Conservation (phyloP, 1,140 invertebrate genomes). For the Daktulosphaira vitifoliae region DNA sequence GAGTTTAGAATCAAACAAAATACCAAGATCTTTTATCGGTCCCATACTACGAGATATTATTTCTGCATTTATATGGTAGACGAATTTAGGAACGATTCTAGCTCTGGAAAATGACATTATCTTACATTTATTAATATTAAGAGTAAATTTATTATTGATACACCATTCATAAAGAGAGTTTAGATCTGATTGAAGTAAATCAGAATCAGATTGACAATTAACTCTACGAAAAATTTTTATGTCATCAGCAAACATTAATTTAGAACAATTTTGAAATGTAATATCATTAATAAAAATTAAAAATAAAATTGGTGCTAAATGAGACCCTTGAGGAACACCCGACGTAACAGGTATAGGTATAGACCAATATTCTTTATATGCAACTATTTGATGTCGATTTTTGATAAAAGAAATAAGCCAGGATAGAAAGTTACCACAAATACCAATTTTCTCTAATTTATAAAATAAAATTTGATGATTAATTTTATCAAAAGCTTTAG, state of each 20-base stretch:
- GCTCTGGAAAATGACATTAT: slow-evolving; percentile 10
- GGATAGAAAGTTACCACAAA: background rate
- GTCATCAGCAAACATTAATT: slow-evolving; percentile 39
- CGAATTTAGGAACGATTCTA: background rate
- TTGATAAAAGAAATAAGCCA: background rate
- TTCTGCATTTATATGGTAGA: background rate
- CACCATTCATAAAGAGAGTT: background rate
- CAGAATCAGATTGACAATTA: no score
- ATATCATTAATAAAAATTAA: slow-evolving; percentile 41
- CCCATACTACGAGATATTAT: background rate
- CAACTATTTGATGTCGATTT: slow-evolving; percentile 34
- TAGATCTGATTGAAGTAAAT: background rate
- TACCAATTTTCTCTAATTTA: background rate
- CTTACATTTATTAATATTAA: slow-evolving; percentile 9
- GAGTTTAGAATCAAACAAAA: background rate
- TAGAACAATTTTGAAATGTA: slow-evolving; percentile 30
- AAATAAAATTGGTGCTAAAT: slow-evolving; percentile 40
- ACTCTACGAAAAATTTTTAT: no score
- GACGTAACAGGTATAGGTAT: slow-evolving; percentile 24
- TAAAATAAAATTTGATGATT: background rate
- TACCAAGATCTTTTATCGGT: background rate
- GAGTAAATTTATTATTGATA: background rate
- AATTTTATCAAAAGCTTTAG: background rate
- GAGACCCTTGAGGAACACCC: slow-evolving; percentile 40
- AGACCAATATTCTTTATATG: background rate